A percentile compares a stretch with the other conserved stretches of the same genome.
phyloP scores from a whole-genome alignment of 2,113 vertebrate genomes.

The Pitta sordida region DNA sequence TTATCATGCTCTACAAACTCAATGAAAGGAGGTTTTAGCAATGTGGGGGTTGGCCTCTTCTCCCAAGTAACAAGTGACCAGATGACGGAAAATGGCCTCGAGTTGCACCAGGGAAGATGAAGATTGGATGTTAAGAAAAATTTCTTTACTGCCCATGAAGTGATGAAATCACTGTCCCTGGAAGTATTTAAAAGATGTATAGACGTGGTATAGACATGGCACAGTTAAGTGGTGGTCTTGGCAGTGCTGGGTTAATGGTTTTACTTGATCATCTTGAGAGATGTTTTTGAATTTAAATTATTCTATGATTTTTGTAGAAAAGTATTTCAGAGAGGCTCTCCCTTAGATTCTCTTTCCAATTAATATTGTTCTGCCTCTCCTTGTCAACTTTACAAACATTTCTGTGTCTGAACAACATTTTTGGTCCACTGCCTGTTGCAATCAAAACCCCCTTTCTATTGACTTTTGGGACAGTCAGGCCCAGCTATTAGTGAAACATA shows the following conservation, averaged over 20 bases:
- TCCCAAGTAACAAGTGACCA: not conserved
- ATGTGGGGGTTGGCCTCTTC: not conserved
- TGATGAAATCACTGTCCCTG: not conserved
- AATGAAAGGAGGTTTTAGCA: not conserved
- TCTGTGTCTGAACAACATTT: not conserved
- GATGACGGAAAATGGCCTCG: not conserved
- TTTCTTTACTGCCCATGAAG: not conserved
- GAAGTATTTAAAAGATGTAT: not conserved
- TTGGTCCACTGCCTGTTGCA: slow-evolving; percentile 15
- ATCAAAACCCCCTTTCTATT: slow-evolving; percentile 17
- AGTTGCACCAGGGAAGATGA: not conserved
- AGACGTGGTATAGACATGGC: not conserved
- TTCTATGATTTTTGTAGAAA: not conserved
- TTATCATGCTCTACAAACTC: not conserved
- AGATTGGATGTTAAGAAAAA: not conserved
- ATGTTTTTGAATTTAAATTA: not conserved
- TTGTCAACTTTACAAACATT: not conserved
- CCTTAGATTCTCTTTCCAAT: not conserved
- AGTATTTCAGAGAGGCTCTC: not conserved
- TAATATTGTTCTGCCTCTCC: not conserved
- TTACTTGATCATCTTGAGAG: not conserved
- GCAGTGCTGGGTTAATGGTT: not conserved
- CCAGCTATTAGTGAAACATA: slow-evolving; percentile 9
- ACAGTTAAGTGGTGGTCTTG: not conserved
- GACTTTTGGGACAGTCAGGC: slow-evolving; percentile 29